phyloP scores from a whole-genome alignment of 2,113 vertebrate genomes.

The Ammodramus savannarum region DNA sequence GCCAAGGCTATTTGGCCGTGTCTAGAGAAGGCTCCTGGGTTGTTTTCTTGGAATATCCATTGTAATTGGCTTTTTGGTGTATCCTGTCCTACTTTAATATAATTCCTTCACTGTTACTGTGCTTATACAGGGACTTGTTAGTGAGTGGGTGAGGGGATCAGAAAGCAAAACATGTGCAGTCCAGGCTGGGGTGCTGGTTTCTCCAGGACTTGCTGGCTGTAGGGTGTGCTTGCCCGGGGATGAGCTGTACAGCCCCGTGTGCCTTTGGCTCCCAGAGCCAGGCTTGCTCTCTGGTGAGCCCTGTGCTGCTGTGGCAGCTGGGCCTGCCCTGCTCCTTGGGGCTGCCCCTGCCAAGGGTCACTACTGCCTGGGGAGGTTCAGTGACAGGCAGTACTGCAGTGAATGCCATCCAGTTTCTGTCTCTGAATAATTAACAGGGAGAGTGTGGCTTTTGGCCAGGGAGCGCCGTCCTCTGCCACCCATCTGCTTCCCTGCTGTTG shows the following conservation, averaged over 20 bases:
- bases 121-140: neutral
- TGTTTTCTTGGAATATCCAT: neutral
- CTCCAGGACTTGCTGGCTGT: neutral
- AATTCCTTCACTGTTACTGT: neutral
- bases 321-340: neutral
- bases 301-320: neutral
- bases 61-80: neutral
- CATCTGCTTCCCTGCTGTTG: neutral
- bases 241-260: rapidly evolving
- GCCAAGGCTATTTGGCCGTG: neutral
- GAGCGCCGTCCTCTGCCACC: neutral
- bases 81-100: neutral
- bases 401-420: neutral
- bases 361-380: neutral
- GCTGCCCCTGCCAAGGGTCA: neutral
- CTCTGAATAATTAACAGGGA: neutral
- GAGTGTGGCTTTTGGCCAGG: neutral
- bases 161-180: neutral
- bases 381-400: neutral
- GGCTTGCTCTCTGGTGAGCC: neutral
- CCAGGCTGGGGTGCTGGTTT: neutral
- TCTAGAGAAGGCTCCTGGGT: neutral
- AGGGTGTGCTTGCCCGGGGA: neutral
- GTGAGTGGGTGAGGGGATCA: neutral
- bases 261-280: neutral